Base-by-base conservation (phyloP, 2,797 vertebrate species). In the Coccyzus lansbergi region DNA sequence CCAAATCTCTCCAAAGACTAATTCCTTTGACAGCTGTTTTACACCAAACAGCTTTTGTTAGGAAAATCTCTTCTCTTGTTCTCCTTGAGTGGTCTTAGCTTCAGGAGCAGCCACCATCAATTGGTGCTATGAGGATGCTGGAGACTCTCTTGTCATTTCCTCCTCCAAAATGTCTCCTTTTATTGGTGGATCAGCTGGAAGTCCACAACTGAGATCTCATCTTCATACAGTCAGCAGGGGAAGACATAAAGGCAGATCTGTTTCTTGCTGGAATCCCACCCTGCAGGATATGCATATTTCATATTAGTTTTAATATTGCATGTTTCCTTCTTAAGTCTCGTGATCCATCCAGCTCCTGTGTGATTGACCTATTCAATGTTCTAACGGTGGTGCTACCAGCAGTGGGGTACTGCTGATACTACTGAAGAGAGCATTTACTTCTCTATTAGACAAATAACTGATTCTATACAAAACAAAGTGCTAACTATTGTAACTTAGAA, bases 31-130 rank as follows among this genome's bases (percentile, higher is more conserved):
- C 60, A 83, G 9, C 49, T 56, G 29, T 49, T 40, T 86, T 78
- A 75, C 22, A 90, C 40, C 90, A 83, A 68, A 24, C 21, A 53
- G 28, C 49, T 74, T 96, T 82, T 69, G 34, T 92, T 51, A 78
- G 76, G 81, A 74, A 63, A 79, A 10, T n/a, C 22, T 81, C 42
- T 77, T 85, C 69, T 93, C 63, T 91, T 88, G 83, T 77, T 93
- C 65, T 24, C 72, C 63, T 17, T 51, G 72, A 40, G 29, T 51
- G 48, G 31, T 79, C 77, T 93, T 46, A 81, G 69, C 72, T 87
- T 76, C 70, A 70, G 59, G 63, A 91, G 71, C 60, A 88, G 42
- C 81, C 86, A 83, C 29, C 71, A 67, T 38, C 69, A 46, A 7
- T 55, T 86, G 29, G 15, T 96, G 42, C 48, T 40, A 69, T 48